These are phyloP conservation scores for Microcebus tavaratra DNA, from an alignment of 2,113 vertebrate genomes.

Conservation along the genomic window DNA sequence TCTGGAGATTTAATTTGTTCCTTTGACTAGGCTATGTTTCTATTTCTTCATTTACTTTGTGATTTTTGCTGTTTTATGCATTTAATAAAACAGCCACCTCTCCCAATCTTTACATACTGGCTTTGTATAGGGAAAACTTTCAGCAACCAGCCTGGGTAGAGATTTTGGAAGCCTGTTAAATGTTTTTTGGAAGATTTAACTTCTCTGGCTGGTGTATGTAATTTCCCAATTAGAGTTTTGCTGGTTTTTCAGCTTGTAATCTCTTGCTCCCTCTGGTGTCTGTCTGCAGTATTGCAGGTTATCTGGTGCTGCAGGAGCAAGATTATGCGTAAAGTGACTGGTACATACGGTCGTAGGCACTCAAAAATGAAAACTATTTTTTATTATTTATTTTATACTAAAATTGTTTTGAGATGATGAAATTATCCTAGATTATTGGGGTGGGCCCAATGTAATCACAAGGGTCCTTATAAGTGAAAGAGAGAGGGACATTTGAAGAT, in stretches of 20 bases:
- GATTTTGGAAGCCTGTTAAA: not conserved
- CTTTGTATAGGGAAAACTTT: not conserved
- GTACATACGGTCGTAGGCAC: not conserved
- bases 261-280: not conserved
- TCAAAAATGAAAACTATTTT: not conserved
- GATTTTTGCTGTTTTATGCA: not conserved
- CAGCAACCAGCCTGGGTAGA: not conserved
- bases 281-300: not conserved
- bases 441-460: not conserved
- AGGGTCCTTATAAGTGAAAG: not conserved
- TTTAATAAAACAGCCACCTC: not conserved
- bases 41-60: not conserved
- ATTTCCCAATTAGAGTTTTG: not conserved
- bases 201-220: not conserved
- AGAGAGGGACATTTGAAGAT: not conserved
- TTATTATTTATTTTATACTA: not conserved
- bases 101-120: not conserved
- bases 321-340: not conserved
- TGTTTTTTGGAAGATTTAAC: not conserved
- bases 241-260: not conserved
- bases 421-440: not conserved
- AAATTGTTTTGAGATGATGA: not conserved
- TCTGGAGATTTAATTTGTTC: not conserved
- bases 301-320: not conserved
- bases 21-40: not conserved